Evolutionary conservation across 2,888 invertebrate species (phyloP).

Genomic region (Hanleya hanleyi): DNA sequence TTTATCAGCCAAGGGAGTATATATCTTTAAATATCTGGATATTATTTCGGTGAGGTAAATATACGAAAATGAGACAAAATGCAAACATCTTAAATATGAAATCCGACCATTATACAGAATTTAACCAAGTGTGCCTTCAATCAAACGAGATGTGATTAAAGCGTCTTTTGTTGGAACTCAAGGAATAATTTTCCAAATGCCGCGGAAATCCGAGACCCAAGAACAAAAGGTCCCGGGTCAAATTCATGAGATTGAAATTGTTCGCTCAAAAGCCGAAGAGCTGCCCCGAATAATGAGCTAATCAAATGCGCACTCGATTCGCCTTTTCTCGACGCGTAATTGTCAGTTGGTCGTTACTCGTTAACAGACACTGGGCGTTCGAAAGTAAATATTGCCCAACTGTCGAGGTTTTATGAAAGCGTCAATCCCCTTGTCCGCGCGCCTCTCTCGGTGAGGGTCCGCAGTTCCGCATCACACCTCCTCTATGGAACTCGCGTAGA

Average conservation of each 20-base stretch:
- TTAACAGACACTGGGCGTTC: not conserved
- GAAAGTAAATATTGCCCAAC: constrained; percentile 12
- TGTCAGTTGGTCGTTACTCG: not conserved
- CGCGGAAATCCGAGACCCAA: not conserved
- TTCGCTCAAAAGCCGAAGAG: not conserved
- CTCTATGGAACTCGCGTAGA: not conserved
- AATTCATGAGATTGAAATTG: not conserved
- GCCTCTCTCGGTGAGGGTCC: not conserved
- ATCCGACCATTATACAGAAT: too few species aligned
- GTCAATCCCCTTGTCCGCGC: not conserved
- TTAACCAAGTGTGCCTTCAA: too few species aligned
- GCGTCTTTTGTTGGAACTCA: too few species aligned
- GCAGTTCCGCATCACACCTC: not conserved
- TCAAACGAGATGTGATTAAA: too few species aligned
- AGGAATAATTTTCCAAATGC: too few species aligned
- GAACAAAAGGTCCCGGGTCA: not conserved
- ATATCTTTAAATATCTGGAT: too few species aligned
- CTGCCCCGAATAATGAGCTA: not conserved
- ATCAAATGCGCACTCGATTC: constrained; percentile 9
- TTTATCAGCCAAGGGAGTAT: too few species aligned
- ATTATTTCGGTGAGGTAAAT: too few species aligned
- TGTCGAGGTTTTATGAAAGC: constrained; percentile 3
- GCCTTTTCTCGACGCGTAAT: not conserved
- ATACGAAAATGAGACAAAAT: too few species aligned
- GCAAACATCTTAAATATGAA: too few species aligned